Percentiles rank a stretch among this genome's conserved stretches.
Evolutionary conservation across 2,797 vertebrate genomes (phyloP).

Genomic region (Yasuhikotakia modesta): DNA sequence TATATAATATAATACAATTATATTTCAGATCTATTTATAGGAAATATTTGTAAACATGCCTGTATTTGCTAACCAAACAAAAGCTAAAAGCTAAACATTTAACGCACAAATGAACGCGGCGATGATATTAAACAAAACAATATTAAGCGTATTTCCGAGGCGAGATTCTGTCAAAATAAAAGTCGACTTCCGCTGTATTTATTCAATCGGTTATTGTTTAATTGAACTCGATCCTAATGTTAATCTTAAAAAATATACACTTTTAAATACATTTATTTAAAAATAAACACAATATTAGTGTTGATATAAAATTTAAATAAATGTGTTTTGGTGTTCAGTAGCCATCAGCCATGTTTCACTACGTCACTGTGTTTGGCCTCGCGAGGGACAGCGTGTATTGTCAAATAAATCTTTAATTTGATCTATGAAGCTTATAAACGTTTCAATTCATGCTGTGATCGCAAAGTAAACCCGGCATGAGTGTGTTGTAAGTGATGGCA

Average conservation of each 20-base stretch:
- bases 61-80: not conserved
- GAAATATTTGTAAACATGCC: no score
- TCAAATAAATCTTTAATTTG: not conserved
- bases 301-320: not conserved
- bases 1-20: no score
- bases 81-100: not conserved
- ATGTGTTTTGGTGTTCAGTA: not conserved
- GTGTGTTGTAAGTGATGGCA: not conserved
- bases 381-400: not conserved
- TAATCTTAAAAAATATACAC: rapidly evolving
- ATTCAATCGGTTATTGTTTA: not conserved
- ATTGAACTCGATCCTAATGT: not conserved
- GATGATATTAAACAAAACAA: not conserved
- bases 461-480: not conserved
- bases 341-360: slow-evolving; percentile 4
- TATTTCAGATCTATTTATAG: no score
- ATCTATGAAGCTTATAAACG: not conserved
- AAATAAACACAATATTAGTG: not conserved
- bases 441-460: not conserved
- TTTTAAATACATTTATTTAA: not conserved
- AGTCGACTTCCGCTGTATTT: slow-evolving; percentile 2
- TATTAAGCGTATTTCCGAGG: not conserved
- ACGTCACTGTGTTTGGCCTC: slow-evolving; percentile 31
- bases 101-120: not conserved
- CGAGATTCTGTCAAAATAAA: slow-evolving; percentile 12